These are phyloP conservation scores for Cepaea nemoralis DNA, from an alignment of 1,140 invertebrate genomes.

Conservation along the genomic window DNA sequence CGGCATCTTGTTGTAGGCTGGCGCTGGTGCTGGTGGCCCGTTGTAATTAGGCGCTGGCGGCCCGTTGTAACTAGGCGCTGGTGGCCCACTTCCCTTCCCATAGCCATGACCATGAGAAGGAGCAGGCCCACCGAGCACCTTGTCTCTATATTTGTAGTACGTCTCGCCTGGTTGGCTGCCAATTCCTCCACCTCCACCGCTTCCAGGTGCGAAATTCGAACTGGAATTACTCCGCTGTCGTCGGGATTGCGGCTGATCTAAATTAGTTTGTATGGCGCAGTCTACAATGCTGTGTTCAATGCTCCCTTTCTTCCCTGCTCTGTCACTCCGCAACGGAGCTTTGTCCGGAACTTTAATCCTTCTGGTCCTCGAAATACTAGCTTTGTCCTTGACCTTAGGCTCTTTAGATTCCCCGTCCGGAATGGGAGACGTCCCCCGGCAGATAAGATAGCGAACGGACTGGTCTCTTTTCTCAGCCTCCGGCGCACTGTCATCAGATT, in stretches of 20 bases:
- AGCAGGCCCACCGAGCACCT: constrained; percentile 48
- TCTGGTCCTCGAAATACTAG: constrained; percentile 59
- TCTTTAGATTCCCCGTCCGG: constrained; percentile 55
- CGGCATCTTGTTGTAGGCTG: constrained; percentile 14
- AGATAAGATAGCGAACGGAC: constrained; percentile 55
- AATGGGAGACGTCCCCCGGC: constrained; percentile 65
- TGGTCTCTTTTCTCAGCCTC: constrained; percentile 62
- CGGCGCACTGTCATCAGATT: constrained; percentile 64
- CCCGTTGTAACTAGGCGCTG: neutral
- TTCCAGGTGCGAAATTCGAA: constrained; percentile 25
- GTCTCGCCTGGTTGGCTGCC: constrained; percentile 51
- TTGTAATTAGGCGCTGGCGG: too few relatives aligned
- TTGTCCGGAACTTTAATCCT: constrained; percentile 53
- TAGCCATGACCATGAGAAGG: constrained; percentile 41
- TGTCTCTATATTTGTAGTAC: constrained; percentile 62
- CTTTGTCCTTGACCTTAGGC: constrained; percentile 46
- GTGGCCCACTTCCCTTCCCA: constrained; percentile 36
- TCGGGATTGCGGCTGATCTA: constrained; percentile 52
- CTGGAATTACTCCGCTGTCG: constrained; percentile 35
- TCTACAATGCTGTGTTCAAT: constrained; percentile 49
- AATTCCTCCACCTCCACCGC: constrained; percentile 30
- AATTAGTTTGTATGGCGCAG: constrained; percentile 61
- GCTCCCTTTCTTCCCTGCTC: constrained; percentile 37
- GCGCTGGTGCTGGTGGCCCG: too few relatives aligned
- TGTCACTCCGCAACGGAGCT: constrained; percentile 47